These are phyloP conservation scores for Drosophila tani DNA, from an alignment of 1,140 invertebrate species.

Conservation along the genomic window DNA sequence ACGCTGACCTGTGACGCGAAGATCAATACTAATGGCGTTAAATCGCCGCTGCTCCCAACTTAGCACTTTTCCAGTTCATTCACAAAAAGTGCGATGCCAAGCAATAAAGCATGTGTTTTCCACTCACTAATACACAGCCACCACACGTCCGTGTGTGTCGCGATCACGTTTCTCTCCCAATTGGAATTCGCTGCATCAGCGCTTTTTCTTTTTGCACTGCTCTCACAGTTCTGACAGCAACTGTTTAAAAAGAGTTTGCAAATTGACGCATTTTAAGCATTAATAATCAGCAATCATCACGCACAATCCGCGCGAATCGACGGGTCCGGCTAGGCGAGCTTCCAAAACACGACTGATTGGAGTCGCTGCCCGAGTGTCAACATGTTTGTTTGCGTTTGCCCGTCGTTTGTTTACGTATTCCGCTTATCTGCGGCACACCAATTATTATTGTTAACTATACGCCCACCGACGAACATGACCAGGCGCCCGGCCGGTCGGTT, in stretches of 20 bases:
- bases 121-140: constrained; percentile 3
- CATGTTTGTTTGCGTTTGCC: constrained; percentile 36
- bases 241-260: constrained; percentile 8
- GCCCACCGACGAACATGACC: constrained; percentile 33
- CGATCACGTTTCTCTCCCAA: constrained; percentile 65
- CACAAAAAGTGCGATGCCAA: constrained; percentile 20
- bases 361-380: constrained; percentile 24
- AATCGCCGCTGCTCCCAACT: constrained; percentile 1
- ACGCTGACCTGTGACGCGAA: constrained; percentile 23
- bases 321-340: constrained; percentile 4
- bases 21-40: constrained; percentile 33
- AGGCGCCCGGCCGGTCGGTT: constrained; percentile 18
- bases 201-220: constrained; percentile 8
- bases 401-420: constrained; percentile 47
- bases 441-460: constrained; percentile 39
- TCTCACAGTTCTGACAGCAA: constrained; percentile 20
- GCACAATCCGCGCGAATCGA: constrained; percentile 3
- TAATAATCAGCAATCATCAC: constrained; percentile 2
- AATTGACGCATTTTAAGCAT: constrained; percentile 17
- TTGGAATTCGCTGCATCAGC: constrained; percentile 27
- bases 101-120: constrained; percentile 41
- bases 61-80: constrained; percentile 37
- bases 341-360: constrained; percentile 27
- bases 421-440: constrained; percentile 47
- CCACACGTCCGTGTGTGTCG: constrained; percentile 6